Conservation (phyloP, 2,888 invertebrate genomes). For the Catocala fraxini region DNA sequence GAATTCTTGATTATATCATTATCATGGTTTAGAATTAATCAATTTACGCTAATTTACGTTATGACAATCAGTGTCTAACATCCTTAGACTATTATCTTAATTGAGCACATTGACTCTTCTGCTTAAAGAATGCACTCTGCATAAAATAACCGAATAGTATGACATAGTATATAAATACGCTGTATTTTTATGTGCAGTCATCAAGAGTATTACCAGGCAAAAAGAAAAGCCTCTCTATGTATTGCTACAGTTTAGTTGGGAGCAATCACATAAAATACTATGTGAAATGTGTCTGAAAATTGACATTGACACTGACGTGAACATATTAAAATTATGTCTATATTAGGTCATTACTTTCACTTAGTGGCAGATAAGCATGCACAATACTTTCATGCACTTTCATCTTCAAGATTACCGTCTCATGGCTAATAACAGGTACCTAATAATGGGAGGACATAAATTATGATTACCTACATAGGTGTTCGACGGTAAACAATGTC, state of each 20-base stretch:
- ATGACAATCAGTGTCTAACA: conserved; percentile 18
- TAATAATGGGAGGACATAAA: conserved; percentile 52
- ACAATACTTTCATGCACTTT: conserved; percentile 54
- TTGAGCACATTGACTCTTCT: conserved; percentile 17
- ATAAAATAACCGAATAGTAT: too few species aligned
- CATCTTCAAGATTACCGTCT: conserved; percentile 52
- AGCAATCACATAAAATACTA: conserved; percentile 16
- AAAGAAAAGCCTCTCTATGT: too few species aligned
- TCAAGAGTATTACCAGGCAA: too few species aligned
- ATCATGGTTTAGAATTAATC: conserved; percentile 22
- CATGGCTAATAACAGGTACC: conserved; percentile 47
- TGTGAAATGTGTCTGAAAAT: conserved; percentile 36
- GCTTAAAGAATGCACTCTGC: conserved; percentile 4
- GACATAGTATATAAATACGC: too few species aligned
- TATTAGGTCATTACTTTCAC: conserved; percentile 59
- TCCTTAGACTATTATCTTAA: conserved; percentile 28
- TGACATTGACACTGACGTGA: too few species aligned
- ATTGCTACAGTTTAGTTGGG: conserved; percentile 3
- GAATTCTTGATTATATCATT: conserved; percentile 25
- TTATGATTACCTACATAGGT: conserved; percentile 42
- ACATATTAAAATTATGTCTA: conserved; percentile 52
- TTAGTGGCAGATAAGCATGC: conserved; percentile 45
- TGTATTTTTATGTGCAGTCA: too few species aligned
- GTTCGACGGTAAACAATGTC: conserved; percentile 51
- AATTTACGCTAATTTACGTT: conserved; percentile 27